Base-by-base conservation (phyloP, 2,888 invertebrate species). In the Lasioglossum calceatum region DNA sequence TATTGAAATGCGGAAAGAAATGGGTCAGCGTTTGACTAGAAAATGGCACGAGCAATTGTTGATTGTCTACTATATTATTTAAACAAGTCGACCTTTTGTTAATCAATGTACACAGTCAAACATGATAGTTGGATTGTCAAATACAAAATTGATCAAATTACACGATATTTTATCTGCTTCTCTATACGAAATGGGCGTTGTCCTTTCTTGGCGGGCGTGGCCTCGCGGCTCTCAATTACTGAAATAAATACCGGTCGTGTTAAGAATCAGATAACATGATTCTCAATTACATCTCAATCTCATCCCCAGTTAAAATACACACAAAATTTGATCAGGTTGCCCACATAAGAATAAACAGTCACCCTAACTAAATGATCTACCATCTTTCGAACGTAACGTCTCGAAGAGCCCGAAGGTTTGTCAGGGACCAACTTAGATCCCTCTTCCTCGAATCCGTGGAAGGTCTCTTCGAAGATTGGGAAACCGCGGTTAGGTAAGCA, bases 401-500 rank as follows among this genome's bases (percentile, higher is more conserved):
- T 23, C 23, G 39, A 42, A 23, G 23, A 39, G 4, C 39, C 12
- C 5, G 4, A 23, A 39, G 70, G n/a, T 42, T 39, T 12, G 23
- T 70, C 39, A n/a, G 70, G 12, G 70, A 70, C 70, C 5, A 70
- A 70, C 39, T 70, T 73, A 73, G 73, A 47, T 27, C 2, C 47
- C 0, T 19, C 73, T 73, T 73, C 27, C 73, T 16, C 47, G 44
- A 73, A 47, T 47, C 54, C 47, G 47, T 32, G 47, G 47, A 73
- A 32, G 73, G 47, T 32, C 44, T 73, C n/a, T 42, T 14, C 27
- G 19, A 8, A 19, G 73, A 47, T 73, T 73, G 73, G 19, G 73
- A 73, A 73, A 73, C 27, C 27, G 27, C 19, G 27, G 73, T 73
- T 73, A 76, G 61, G 61, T 76, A 76, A 76, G 58, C 27, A 19